Conservation (phyloP, 2,113 vertebrate genomes). For the Silurus meridionalis region DNA sequence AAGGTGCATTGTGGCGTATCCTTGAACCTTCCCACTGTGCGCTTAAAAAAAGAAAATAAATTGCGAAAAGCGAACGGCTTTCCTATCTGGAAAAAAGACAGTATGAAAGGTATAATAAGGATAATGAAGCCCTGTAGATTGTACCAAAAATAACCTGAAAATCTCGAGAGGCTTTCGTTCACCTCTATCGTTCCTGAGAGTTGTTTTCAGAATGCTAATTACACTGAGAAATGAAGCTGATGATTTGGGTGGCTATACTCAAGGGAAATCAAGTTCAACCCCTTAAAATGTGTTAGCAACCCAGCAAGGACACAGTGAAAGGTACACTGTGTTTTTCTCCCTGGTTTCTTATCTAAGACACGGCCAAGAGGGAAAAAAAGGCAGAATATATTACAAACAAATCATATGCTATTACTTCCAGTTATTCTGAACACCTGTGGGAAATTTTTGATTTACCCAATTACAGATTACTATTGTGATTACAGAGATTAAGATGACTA, state of each 20-base stretch:
- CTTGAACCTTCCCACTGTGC: slow-evolving; percentile 7
- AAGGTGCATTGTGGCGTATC: slow-evolving; percentile 20
- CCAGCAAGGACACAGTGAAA: slow-evolving; percentile 13
- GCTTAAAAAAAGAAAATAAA: neutral
- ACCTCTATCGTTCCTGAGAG: slow-evolving; percentile 14
- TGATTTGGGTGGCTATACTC: slow-evolving; percentile 43
- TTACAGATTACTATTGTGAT: neutral
- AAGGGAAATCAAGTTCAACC: slow-evolving; percentile 25
- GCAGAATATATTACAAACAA: neutral
- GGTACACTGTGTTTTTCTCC: neutral
- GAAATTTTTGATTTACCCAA: neutral
- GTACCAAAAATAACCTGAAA: slow-evolving; percentile 17
- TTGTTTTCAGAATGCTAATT: slow-evolving; percentile 43
- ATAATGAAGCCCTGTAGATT: slow-evolving; percentile 23
- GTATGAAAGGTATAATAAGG: slow-evolving; percentile 36
- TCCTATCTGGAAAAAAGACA: slow-evolving; percentile 22
- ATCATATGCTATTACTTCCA: neutral
- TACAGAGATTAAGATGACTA: neutral
- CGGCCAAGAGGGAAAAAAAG: neutral
- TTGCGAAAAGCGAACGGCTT: slow-evolving; percentile 23
- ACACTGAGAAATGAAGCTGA: slow-evolving; percentile 27
- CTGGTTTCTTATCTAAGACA: neutral
- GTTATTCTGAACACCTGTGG: neutral
- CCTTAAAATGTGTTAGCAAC: slow-evolving; percentile 3
- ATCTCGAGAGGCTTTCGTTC: slow-evolving; percentile 31